A percentile compares a stretch with the other conserved stretches of the same genome.
Evolutionary conservation across 2,888 invertebrate genomes (phyloP).

Genomic region (Melikaiella ostensackeni): DNA sequence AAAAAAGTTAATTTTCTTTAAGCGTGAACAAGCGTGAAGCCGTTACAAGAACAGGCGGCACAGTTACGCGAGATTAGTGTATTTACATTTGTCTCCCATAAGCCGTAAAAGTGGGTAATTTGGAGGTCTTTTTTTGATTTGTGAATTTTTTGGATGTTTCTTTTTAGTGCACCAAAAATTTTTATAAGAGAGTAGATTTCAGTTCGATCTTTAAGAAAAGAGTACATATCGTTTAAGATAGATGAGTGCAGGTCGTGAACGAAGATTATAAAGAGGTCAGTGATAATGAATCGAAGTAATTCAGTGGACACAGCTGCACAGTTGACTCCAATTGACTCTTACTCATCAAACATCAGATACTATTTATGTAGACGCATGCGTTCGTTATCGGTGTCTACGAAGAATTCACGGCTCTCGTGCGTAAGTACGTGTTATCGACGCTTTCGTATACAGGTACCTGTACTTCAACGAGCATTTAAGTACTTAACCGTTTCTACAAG

Average conservation of each 20-base stretch:
- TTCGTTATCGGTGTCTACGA: slow-evolving; percentile 22
- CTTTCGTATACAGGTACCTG: slow-evolving; percentile 26
- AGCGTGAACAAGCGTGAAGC: too few species aligned
- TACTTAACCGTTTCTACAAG: slow-evolving; percentile 23
- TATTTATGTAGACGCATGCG: slow-evolving; percentile 41
- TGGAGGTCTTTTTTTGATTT: too few species aligned
- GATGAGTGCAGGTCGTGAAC: slow-evolving; percentile 50
- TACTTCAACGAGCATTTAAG: slow-evolving; percentile 9
- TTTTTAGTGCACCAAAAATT: too few species aligned
- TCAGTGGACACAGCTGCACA: slow-evolving; percentile 65
- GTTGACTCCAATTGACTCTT: slow-evolving; percentile 72
- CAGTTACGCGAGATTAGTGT: too few species aligned
- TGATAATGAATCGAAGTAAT: slow-evolving; percentile 41
- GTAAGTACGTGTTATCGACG: slow-evolving; percentile 28
- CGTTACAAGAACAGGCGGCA: too few species aligned
- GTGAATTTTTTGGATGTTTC: too few species aligned
- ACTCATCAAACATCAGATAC: slow-evolving; percentile 64
- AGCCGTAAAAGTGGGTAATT: too few species aligned
- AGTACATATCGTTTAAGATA: slow-evolving; percentile 45
- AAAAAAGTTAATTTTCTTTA: too few species aligned
- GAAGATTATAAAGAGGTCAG: slow-evolving; percentile 54
- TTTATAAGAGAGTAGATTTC: too few species aligned
- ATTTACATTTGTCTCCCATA: too few species aligned
- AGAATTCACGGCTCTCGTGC: slow-evolving; percentile 28
- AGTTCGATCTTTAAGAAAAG: too few species aligned